Evolutionary conservation across 2,888 invertebrate genomes (phyloP).

Genomic region (Mesorhabditis sp.): DNA sequence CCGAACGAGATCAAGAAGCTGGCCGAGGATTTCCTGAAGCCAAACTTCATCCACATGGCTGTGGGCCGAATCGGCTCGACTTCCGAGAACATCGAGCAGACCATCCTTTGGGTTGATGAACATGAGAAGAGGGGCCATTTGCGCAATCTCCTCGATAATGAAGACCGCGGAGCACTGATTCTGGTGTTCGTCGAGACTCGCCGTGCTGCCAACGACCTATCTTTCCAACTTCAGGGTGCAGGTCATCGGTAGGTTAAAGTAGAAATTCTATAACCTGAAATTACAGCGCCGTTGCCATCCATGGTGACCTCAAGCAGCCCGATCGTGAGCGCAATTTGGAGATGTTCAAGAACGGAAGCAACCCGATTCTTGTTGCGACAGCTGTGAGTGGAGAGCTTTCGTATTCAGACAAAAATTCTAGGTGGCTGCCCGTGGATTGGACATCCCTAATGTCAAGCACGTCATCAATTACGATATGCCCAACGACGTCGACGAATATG

Average conservation of each 20-base stretch:
- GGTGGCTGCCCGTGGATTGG: slow-evolving; percentile 41
- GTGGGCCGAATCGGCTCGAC: slow-evolving; percentile 98
- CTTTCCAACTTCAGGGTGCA: slow-evolving; percentile 78
- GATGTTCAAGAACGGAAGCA: slow-evolving; percentile 66
- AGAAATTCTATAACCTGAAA: slow-evolving; percentile 62
- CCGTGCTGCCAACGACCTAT: slow-evolving; percentile 92
- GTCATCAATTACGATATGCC: slow-evolving; percentile 22
- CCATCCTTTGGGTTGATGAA: slow-evolving; percentile 92
- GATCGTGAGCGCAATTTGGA: slow-evolving; percentile 65
- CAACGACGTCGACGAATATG: slow-evolving; percentile 40
- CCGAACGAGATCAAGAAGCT: slow-evolving; percentile 96
- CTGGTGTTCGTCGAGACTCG: slow-evolving; percentile 98
- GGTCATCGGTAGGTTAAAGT: neutral
- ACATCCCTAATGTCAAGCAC: slow-evolving; percentile 41
- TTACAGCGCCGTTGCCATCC: slow-evolving; percentile 95
- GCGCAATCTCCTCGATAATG: slow-evolving; percentile 78
- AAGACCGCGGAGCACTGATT: slow-evolving; percentile 68
- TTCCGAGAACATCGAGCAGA: slow-evolving; percentile 96
- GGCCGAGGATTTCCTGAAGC: slow-evolving; percentile 89
- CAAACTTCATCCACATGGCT: slow-evolving; percentile 96
- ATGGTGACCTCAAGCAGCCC: slow-evolving; percentile 90
- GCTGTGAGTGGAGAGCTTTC: slow-evolving; percentile 20
- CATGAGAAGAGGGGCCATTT: slow-evolving; percentile 91
- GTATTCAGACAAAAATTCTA: slow-evolving; percentile 6
- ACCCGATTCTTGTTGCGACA: slow-evolving; percentile 39